Percentiles rank a stretch among this genome's conserved stretches.
Evolutionary conservation across 2,113 vertebrate species (phyloP).

Genomic region (Ardeotis arabs): DNA sequence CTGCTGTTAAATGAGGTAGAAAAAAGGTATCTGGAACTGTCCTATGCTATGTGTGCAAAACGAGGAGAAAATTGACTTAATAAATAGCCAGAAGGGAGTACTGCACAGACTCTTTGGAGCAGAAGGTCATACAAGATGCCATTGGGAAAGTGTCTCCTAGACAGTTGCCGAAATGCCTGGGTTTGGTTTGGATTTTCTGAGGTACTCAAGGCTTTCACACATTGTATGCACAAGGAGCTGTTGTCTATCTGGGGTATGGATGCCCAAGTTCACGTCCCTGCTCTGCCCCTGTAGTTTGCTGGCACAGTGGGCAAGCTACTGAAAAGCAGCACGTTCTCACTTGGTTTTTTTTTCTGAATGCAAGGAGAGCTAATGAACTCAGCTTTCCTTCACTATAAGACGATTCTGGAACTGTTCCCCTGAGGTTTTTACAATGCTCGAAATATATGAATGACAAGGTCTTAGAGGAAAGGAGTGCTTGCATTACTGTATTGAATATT

Average conservation of each 20-base stretch:
- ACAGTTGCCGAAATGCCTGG: background rate
- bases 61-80: constrained; percentile 18
- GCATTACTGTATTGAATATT: background rate
- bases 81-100: constrained; percentile 41
- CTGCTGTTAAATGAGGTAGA: constrained; percentile 41
- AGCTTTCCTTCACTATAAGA: background rate
- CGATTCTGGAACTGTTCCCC: background rate
- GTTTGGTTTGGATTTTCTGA: constrained; percentile 1
- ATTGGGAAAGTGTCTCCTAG: background rate
- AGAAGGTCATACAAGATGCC: constrained; percentile 2
- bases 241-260: background rate
- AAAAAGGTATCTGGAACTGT: constrained; percentile 38
- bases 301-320: background rate
- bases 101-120: constrained; percentile 17
- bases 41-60: constrained; percentile 28
- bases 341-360: background rate
- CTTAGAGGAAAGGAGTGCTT: background rate
- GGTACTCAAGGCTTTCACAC: background rate
- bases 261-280: background rate
- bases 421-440: background rate
- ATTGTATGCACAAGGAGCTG: background rate
- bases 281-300: background rate
- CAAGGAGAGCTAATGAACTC: background rate
- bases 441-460: background rate
- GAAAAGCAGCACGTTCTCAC: background rate